Base-by-base conservation (phyloP, 1,140 invertebrate genomes). In the Drosophila seguyi region DNA sequence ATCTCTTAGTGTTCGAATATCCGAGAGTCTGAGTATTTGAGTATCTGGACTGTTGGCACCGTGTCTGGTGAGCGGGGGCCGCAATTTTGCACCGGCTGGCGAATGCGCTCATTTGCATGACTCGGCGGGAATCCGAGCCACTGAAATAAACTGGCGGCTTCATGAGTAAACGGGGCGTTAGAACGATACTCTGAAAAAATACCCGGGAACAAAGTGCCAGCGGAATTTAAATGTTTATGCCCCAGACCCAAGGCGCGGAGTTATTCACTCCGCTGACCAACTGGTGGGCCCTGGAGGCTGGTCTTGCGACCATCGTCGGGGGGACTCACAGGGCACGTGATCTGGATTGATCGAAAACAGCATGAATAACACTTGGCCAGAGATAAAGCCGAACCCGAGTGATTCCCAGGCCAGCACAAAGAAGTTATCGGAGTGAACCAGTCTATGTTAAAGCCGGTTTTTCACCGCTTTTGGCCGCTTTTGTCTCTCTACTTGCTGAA, bases 81-180 rank as follows among this genome's bases (percentile, higher is more conserved):
- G 34, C n/a, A 22, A 67, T 39, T 60, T 75, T 29, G 71, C 60
- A 75, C 68, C 41, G 68, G 34, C 50, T 50, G 60, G 65, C 53
- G 38, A 83, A 83, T 87, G 50, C 71, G 71, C 79, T 75, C 59
- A 88, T 88, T 88, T 76, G 67, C 75, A 88, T 87, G 83, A 87
- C 75, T 88, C 79, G 71, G 67, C 83, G 82, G 55, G 65, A 87
- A 79, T 59, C 53, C 52, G 52, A 66, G 48, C 63, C 65, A 62
- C 77, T 82, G 45, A 85, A 68, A 78, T 68, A 85, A 68, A 65
- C 61, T 53, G 18, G 29, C 50, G 18, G 29, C 13, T 16, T 52
- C 27, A 42, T 87, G 83, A 82, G 82, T 86, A 87, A 86, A 75
- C 71, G 34, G 36, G 61, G 34, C 27, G 42, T 71, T 72, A 72